Evolutionary conservation across 1,140 invertebrate genomes (phyloP).

Genomic region (Halotydeus destructor): DNA sequence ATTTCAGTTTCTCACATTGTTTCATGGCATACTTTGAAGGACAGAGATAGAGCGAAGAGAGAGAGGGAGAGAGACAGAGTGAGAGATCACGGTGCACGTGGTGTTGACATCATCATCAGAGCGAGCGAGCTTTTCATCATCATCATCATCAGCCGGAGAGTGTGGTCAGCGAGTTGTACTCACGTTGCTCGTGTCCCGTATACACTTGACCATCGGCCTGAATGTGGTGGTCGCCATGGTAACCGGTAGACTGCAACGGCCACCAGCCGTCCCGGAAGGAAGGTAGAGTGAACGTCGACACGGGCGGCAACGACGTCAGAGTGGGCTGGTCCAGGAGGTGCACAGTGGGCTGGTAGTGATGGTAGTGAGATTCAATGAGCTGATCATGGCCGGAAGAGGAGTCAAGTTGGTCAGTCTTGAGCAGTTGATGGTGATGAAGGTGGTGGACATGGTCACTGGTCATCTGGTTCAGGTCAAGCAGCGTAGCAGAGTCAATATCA

Average conservation of each 20-base stretch:
- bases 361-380: slow-evolving; percentile 5
- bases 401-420: not conserved
- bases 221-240: not conserved
- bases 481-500: slow-evolving; percentile 3
- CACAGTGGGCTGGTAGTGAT: not conserved
- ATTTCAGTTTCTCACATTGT: too few species aligned
- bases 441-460: slow-evolving; percentile 1
- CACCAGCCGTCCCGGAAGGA: slow-evolving; percentile 10
- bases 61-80: too few species aligned
- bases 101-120: too few species aligned
- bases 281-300: slow-evolving; percentile 12
- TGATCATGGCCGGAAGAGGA: too few species aligned
- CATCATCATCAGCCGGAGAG: too few species aligned
- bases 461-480: slow-evolving; percentile 1
- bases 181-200: not conserved
- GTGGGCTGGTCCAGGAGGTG: not conserved
- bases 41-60: too few species aligned
- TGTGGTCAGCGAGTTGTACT: too few species aligned
- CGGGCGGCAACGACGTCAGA: slow-evolving; percentile 12
- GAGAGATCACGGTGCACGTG: too few species aligned
- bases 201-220: not conserved
- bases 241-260: not conserved
- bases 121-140: too few species aligned
- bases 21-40: too few species aligned
- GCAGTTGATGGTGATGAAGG: not conserved